Evolutionary conservation across 1,140 invertebrate species (phyloP), one percentile per base, ranked within the genome.

Genomic region (Harpegnathos saltator): DNA sequence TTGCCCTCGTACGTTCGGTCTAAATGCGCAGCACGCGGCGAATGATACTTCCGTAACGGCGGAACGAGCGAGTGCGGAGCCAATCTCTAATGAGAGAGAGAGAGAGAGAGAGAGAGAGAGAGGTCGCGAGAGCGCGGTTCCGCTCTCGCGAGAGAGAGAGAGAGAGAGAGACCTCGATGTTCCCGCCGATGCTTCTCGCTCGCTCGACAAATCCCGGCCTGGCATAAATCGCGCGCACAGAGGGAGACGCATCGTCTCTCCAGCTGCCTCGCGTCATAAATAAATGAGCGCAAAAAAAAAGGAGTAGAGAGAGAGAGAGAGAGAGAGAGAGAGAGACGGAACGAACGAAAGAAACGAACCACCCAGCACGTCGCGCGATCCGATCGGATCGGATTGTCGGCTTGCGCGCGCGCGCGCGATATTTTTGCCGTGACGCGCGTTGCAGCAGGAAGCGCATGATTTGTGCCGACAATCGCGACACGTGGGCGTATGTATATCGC

Each of bases 381-480:
- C 58, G 58, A 74, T 59, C 54, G 65, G 52, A 58, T 71, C 78
- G 78, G 68, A 50, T 59, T 29, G 75, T 80, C 75, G 65, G 54
- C 29, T 58, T 14, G 52, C 26, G 26, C 48, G 52, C 26, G 73
- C 48, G 14, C 52, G 15, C 14, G 33, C 33, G 33, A 7, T 7
- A 65, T 66, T 80, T 80, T 80, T 80, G 29, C 38, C 44, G 17
- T 7, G 65, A 54, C 75, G 52, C 65, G 75, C 38, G 38, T 44
- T 71, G 75, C 65, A 80, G 75, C 75, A 80, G 75, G 75, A 80
- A 80, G 65, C 54, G 52, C 75, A 80, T 80, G 75, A 80, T 80
- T 80, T 80, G 75, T 80, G 65, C 65, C 75, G 75, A 80, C 75
- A 80, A 80, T 80, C 65, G 75, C 75, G 75, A 80, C 75, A 80